Percentiles rank a stretch among this genome's conserved stretches.
Evolutionary conservation across 2,113 vertebrate genomes (phyloP).

Genomic region (Phylloscopus whistleri): DNA sequence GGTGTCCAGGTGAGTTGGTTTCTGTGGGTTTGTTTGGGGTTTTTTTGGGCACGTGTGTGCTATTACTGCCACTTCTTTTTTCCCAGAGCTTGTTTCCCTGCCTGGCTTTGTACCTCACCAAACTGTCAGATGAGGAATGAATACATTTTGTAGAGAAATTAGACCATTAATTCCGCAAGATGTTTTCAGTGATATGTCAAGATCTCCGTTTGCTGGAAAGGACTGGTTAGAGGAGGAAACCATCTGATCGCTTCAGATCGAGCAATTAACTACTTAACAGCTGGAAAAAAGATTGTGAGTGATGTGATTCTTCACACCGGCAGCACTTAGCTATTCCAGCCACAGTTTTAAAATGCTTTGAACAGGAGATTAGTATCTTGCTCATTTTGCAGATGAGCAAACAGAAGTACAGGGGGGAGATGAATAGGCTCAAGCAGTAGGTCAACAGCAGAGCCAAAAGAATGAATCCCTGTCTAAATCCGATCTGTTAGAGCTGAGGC

Average conservation of each 20-base stretch:
- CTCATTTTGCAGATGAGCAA: conserved; percentile 64
- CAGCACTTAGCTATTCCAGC: conserved; percentile 16
- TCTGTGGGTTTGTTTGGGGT: background rate
- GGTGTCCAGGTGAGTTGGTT: background rate
- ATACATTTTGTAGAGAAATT: conserved; percentile 25
- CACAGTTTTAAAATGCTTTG: conserved; percentile 48
- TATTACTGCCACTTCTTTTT: background rate
- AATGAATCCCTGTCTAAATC: conserved; percentile 22
- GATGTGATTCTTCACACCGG: conserved; percentile 23
- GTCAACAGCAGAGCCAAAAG: conserved; percentile 47
- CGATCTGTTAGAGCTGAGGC: background rate
- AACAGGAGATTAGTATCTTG: conserved; percentile 59
- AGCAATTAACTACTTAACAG: conserved; percentile 64
- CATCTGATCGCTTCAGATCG: conserved; percentile 42
- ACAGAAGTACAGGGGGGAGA: conserved; percentile 49
- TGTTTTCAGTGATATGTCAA: conserved; percentile 9
- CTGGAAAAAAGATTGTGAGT: conserved; percentile 33
- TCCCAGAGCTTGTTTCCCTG: background rate
- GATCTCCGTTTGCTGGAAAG: conserved; percentile 35
- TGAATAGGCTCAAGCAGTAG: conserved; percentile 41
- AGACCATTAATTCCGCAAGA: background rate
- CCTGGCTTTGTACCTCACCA: background rate
- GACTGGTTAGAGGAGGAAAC: conserved; percentile 29
- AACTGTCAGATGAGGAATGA: background rate
- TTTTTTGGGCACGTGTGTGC: fast-evolving